Percentiles rank a stretch among this genome's conserved stretches.
phyloP scores from a whole-genome alignment of 1,140 invertebrate species.

The Eumaeus atala region DNA sequence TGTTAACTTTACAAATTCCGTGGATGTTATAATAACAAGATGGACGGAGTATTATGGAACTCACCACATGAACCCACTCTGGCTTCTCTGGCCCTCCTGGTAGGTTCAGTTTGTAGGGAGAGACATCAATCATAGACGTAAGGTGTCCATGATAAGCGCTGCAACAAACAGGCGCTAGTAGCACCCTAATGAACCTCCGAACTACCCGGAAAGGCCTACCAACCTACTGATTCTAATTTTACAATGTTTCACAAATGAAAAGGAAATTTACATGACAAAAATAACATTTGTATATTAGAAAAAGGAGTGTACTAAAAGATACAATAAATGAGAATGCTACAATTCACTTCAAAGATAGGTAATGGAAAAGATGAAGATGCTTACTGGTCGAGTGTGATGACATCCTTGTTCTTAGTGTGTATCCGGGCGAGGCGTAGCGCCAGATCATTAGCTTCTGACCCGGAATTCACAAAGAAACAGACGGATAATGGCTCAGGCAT shows the following conservation, averaged over 20 bases:
- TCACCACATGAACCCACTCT: slow-evolving; percentile 96
- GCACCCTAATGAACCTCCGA: slow-evolving; percentile 50
- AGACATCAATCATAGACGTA: slow-evolving; percentile 95
- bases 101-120: slow-evolving; percentile 97
- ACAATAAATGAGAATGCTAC: background rate
- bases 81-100: slow-evolving; percentile 85
- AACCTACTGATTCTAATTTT: background rate
- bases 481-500: slow-evolving; percentile 90
- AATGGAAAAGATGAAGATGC: slow-evolving; percentile 45
- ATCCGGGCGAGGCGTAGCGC: slow-evolving; percentile 92
- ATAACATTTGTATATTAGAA: too few relatives aligned
- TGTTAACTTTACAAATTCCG: too few relatives aligned
- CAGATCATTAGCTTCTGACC: slow-evolving; percentile 99
- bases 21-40: too few relatives aligned
- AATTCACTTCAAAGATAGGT: background rate
- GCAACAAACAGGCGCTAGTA: slow-evolving; percentile 77
- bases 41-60: slow-evolving; percentile 38
- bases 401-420: slow-evolving; percentile 91
- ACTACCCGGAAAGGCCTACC: slow-evolving; percentile 12
- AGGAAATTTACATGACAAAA: too few relatives aligned
- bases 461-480: slow-evolving; percentile 98
- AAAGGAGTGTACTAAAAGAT: too few relatives aligned
- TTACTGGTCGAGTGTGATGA: slow-evolving; percentile 97
- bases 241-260: background rate
- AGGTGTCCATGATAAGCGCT: slow-evolving; percentile 99